Evolutionary conservation across 2,888 invertebrate species (phyloP).

Genomic region (Theretra japonica): DNA sequence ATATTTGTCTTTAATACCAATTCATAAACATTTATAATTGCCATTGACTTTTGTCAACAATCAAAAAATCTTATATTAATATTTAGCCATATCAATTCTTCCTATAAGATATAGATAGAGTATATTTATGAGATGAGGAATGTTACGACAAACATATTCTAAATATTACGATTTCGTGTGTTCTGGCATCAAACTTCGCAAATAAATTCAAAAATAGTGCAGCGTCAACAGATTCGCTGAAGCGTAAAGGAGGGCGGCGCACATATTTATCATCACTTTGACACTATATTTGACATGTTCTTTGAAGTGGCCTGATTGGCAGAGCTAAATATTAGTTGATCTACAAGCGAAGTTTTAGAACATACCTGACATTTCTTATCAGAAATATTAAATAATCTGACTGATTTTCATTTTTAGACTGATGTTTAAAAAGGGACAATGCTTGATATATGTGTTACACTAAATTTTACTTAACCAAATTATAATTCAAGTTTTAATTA

Average conservation of each 20-base stretch:
- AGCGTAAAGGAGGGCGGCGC: slow-evolving; percentile 30
- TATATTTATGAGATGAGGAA: too few relatives aligned
- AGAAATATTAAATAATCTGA: not conserved
- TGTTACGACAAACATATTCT: not conserved
- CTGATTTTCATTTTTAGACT: too few relatives aligned
- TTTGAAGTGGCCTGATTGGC: slow-evolving; percentile 4
- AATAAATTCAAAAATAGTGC: slow-evolving; percentile 5
- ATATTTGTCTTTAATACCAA: too few relatives aligned
- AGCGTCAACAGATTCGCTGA: not conserved
- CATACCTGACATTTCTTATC: not conserved
- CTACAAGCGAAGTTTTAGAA: not conserved
- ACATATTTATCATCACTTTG: slow-evolving; percentile 37
- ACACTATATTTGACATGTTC: slow-evolving; percentile 33
- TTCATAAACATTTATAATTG: too few relatives aligned
- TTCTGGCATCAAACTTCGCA: not conserved
- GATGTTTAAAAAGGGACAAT: too few relatives aligned
- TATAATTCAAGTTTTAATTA: too few relatives aligned
- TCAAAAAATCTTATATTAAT: too few relatives aligned
- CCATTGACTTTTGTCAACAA: too few relatives aligned
- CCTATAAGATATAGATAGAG: too few relatives aligned
- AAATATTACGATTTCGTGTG: not conserved
- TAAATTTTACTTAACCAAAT: too few relatives aligned
- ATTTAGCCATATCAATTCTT: too few relatives aligned
- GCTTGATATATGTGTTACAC: too few relatives aligned
- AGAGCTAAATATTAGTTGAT: not conserved